Percentiles rank a stretch among this genome's conserved stretches.
phyloP scores from a whole-genome alignment of 2,888 invertebrate species.

The Trichopoda pennipes region DNA sequence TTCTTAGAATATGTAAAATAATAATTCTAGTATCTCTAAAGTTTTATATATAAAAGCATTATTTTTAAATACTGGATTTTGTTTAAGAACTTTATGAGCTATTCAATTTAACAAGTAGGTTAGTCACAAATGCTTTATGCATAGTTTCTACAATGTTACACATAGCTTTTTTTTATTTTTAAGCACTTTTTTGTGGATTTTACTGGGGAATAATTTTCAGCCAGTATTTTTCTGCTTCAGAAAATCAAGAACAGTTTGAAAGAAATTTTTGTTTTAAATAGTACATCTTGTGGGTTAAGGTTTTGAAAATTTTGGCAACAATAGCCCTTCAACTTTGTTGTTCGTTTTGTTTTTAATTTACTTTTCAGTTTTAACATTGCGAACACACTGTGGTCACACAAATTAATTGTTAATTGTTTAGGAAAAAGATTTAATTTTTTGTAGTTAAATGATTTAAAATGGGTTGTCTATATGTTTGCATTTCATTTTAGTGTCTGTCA shows the following conservation, averaged over 20 bases:
- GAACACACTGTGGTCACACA: too few relatives aligned
- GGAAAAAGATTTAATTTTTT: too few relatives aligned
- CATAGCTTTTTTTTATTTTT: not conserved
- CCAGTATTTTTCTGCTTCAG: slow-evolving; percentile 16
- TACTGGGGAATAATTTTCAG: not conserved
- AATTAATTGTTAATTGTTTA: too few relatives aligned
- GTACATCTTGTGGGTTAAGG: slow-evolving; percentile 13
- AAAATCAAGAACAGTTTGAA: slow-evolving; percentile 9
- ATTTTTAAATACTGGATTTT: slow-evolving; percentile 9
- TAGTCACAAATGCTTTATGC: slow-evolving; percentile 22
- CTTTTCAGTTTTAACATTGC: not conserved
- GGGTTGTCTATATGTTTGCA: too few relatives aligned
- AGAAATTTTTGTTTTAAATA: slow-evolving; percentile 4
- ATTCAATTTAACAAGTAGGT: slow-evolving; percentile 36
- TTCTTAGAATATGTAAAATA: too few relatives aligned
- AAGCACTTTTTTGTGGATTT: too few relatives aligned
- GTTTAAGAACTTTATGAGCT: slow-evolving; percentile 29
- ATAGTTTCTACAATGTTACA: slow-evolving; percentile 22
- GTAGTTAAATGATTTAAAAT: too few relatives aligned
- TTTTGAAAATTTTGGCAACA: slow-evolving; percentile 38
- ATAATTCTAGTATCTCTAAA: too few relatives aligned
- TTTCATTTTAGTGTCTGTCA: too few relatives aligned
- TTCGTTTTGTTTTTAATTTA: slow-evolving; percentile 34
- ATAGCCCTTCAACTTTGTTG: slow-evolving; percentile 47
- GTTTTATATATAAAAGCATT: not conserved